Base-by-base conservation (phyloP, 2,113 vertebrate species). In the Corydoras sp. region DNA sequence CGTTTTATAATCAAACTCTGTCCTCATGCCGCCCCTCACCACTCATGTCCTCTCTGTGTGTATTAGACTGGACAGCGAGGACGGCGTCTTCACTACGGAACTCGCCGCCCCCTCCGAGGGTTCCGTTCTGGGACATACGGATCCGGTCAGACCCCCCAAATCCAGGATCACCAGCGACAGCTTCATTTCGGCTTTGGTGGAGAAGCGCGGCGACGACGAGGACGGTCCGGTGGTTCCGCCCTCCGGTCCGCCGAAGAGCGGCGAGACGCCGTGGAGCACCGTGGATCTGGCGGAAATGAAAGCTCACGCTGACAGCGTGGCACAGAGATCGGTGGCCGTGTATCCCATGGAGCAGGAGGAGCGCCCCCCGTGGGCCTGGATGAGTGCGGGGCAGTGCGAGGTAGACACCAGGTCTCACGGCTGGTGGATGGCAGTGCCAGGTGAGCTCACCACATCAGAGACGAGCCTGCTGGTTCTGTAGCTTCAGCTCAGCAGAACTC, bases 341-440 rank as follows among this genome's bases (percentile, higher is more conserved):
- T 92, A 92, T 55, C 81, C 90, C 0, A 81, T 89, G 71, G 93
- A 89, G 0, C 90, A 93, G 32, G 93, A 89, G 71, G 87, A 90
- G 2, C 80, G 76, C 3, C 92, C 91, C 0, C 83, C 93, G 56
- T 99, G 97, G 97, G 84, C 91, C 73, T 98, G 95, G 96, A 91
- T 98, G 68, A 93, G 91, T 0, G 95, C 93, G 5, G 93, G 93
- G 43, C 91, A 92, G 81, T 99, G 96, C 2, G 84, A 91, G 0
- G 89, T 97, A 4, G 91, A 94, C n/a, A 80, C 89, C 0, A 82
- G 81, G 48, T 88, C 88, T 2, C 78, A 80, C 0, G 78, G 93
- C 79, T 92, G 89, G 81, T 99, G 95, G 96, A 94, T 98, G 73
- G 90, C 89, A 32, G 72, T 81, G 30, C 79, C 86, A 54, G 89